Evolutionary conservation across 2,113 vertebrate species (phyloP).

Genomic region (Tenebrosternarchus preto): DNA sequence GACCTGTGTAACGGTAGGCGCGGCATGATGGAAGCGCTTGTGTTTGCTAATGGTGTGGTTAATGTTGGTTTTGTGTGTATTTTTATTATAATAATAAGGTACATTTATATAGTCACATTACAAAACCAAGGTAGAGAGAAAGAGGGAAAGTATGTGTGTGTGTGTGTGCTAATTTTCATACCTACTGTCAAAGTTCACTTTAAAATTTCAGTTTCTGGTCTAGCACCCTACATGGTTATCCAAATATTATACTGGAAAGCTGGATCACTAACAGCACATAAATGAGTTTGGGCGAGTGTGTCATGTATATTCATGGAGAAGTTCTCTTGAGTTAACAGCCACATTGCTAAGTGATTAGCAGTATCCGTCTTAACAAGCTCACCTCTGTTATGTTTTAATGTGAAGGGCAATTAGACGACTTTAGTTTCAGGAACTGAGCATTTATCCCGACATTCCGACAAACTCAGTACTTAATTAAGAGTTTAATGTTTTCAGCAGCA

Average conservation of each 20-base stretch:
- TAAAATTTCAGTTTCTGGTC: too few species aligned
- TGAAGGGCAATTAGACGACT: conserved; percentile 36
- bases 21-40: too few species aligned
- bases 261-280: neutral
- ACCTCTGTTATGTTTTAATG: conserved; percentile 42
- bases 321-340: neutral
- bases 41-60: too few species aligned
- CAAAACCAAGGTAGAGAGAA: too few species aligned
- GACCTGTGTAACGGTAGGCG: too few species aligned
- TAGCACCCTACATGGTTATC: too few species aligned
- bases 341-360: neutral
- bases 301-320: neutral
- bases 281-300: neutral
- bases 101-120: too few species aligned
- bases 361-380: conserved; percentile 25
- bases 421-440: conserved; percentile 19
- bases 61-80: too few species aligned
- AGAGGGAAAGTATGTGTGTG: too few species aligned
- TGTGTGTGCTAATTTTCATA: too few species aligned
- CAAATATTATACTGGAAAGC: neutral
- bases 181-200: too few species aligned
- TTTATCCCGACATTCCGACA: conserved; percentile 11
- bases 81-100: too few species aligned
- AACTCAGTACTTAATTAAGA: conserved; percentile 39
- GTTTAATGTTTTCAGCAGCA: conserved; percentile 35